Evolutionary conservation across 2,888 invertebrate genomes (phyloP), one percentile per base, ranked within the genome.

Genomic region (Uloborus plumipes): DNA sequence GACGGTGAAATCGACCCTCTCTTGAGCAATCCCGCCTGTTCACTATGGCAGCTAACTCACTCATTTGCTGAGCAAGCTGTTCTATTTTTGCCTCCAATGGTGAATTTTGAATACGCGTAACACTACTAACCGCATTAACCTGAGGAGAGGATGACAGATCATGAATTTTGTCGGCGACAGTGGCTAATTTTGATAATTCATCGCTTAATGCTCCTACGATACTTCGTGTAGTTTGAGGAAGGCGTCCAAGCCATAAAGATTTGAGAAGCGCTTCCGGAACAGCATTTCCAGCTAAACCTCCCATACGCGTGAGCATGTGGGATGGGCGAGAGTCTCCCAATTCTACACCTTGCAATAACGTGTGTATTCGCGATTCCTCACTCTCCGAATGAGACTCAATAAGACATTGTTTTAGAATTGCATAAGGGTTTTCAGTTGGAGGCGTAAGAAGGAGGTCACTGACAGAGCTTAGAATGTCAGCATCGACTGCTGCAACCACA

Each of bases 401-500:
- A 4, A 69, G 20, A n/a, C 15, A 0, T 11, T 59, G 55, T 20
- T 3, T 49, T 1, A 47, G 13, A 49, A 11, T 13, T 61, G 20
- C 31, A 20, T 72, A 65, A 6, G n/a, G 39, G 3, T n/a, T 49
- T 4, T 65, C 49, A 47, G 16, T 16, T 20, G 55, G 15, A 9
- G 47, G 55, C 49, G 13, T 59, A 13, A 20, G 9, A 14, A 61
- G 18, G 9, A 61, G 47, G 14, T 62, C 72, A 26, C 61, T 26
- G 13, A 72, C 72, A 13, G 61, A 72, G 15, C 16, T 18, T 9
- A 72, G 47, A 26, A 72, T 72, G 13, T 72, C 72, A 6, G 62
- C 20, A 18, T 61, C 72, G 22, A 72, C 62, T 47, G 72, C 61
- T 13, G 50, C 26, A 16, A 62, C 47, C n/a, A 62, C 62, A 39